phyloP scores from a whole-genome alignment of 2,888 invertebrate species.

The Ellobium chinense region DNA sequence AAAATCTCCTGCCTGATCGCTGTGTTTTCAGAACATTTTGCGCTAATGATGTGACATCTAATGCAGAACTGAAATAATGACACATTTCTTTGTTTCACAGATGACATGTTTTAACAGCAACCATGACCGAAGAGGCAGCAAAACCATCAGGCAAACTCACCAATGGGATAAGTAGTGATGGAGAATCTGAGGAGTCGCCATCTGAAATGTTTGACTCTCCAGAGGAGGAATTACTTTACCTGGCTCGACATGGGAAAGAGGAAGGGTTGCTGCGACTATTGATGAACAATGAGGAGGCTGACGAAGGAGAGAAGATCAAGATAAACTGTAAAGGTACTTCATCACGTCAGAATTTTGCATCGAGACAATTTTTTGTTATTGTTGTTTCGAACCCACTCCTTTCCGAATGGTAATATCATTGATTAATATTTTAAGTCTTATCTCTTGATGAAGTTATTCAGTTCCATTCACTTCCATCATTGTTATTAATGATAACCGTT shows the following conservation, averaged over 20 bases:
- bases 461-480: no score
- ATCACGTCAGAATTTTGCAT: no score
- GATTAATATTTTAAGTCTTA: no score
- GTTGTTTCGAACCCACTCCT: no score
- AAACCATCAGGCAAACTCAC: neutral
- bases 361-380: no score
- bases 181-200: conserved; percentile 43
- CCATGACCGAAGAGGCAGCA: neutral
- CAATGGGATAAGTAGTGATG: conserved; percentile 29
- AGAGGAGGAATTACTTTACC: conserved; percentile 82
- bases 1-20: no score
- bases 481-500: no score
- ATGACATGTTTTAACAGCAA: neutral
- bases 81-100: neutral
- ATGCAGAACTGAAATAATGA: neutral
- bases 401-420: no score
- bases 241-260: conserved; percentile 84
- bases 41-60: no score
- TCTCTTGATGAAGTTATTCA: no score
- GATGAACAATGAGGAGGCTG: conserved; percentile 80
- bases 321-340: conserved; percentile 85
- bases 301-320: conserved; percentile 81
- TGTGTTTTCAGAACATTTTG: no score
- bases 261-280: conserved; percentile 82
- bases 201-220: conserved; percentile 48